Base-by-base conservation (phyloP, 2,113 vertebrate genomes). In the Lampris megalopsis region DNA sequence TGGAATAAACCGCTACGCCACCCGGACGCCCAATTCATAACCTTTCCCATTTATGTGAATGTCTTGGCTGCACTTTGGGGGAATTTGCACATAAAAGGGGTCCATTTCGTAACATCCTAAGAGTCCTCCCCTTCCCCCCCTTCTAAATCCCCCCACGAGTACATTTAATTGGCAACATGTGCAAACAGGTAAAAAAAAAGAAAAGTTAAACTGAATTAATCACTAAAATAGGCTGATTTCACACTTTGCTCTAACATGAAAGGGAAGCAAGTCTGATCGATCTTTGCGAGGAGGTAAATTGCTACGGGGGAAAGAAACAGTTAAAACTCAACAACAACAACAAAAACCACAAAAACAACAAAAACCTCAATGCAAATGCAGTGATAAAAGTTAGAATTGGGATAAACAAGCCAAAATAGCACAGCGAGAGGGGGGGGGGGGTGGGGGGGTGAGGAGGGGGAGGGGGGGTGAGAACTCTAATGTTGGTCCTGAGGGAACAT, bases 191-290 rank as follows among this genome's bases (percentile, higher is more conserved):
- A 41, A 60, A 69, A 70, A 7, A 47, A 57, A 41, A 63, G 68
- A 70, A 7, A 47, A 57, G 71, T 48, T 5, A 57, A 36, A 56
- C 36, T 52, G 3, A 74, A 59, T 68, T 58, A 45, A 72, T 4
- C 37, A 54, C 42, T 1, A n/a, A 68, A 83, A 73, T 50, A 56
- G 62, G 65, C 50, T 78, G 73, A 75, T 85, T 89, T 85, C 80
- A 86, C 64, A 62, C 49, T 11, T 3, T 52, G 9, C 49, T 42
- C 37, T 5, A 40, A 77, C 75, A 73, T 85, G 48, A 81, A 80
- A 84, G 53, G 40, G 71, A 71, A 52, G 41, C 37, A 54, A 63
- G 41, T 70, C 37, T 66, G 61, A 77, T 80, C 36, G 45, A 53
- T 57, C 41, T 68, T 4, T 45, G 42, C 24, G 75, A 58, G 10